Conservation (phyloP, 2,797 vertebrate genomes). For the Echeneis naucrates region DNA sequence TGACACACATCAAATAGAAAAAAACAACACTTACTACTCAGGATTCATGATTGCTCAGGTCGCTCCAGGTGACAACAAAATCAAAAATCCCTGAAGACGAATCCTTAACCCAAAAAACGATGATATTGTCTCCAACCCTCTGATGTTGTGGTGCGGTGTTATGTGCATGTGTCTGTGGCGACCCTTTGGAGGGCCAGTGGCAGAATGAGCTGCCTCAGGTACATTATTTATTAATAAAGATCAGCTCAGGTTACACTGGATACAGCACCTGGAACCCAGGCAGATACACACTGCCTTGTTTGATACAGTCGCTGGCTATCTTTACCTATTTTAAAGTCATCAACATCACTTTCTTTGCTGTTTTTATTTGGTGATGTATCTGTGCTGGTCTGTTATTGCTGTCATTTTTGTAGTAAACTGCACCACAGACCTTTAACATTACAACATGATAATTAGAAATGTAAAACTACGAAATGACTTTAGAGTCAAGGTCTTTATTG, state of each 20-base stretch:
- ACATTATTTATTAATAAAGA: constrained; percentile 73
- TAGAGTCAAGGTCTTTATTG: no score
- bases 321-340: not conserved
- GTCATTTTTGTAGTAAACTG: not conserved
- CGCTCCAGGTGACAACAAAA: constrained; percentile 12
- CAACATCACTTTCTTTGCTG: not conserved
- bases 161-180: constrained; percentile 14
- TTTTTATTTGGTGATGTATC: not conserved
- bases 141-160: not conserved
- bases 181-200: constrained; percentile 39
- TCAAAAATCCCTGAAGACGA: not conserved
- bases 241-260: constrained; percentile 62
- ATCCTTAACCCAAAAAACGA: constrained; percentile 20
- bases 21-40: constrained; percentile 84
- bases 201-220: constrained; percentile 47
- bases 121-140: not conserved
- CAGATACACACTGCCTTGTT: not conserved
- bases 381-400: not conserved
- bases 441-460: no score
- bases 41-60: constrained; percentile 80
- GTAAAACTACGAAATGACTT: no score
- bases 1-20: not conserved
- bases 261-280: constrained; percentile 67
- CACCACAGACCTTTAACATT: not conserved
- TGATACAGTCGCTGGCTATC: not conserved